These are phyloP conservation scores for Folsomia manolachei DNA, from an alignment of 2,888 invertebrate genomes.

Conservation along the genomic window DNA sequence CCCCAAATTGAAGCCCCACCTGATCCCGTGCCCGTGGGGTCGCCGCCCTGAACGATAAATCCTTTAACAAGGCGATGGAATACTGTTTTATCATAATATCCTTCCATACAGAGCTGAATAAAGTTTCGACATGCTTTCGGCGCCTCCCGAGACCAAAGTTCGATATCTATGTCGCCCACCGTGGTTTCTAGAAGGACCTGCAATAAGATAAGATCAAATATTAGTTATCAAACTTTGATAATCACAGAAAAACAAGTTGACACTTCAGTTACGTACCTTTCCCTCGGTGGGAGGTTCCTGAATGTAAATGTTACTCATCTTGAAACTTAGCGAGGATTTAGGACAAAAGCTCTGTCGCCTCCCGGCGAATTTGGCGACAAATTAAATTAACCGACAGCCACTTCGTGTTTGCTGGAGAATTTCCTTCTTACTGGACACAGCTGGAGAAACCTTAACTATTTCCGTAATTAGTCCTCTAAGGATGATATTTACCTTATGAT, in stretches of 20 bases:
- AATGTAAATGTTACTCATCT: conserved; percentile 96
- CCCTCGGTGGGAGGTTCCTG: conserved; percentile 94
- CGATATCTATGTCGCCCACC: conserved; percentile 95
- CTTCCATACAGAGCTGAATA: conserved; percentile 93
- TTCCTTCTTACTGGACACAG: no score
- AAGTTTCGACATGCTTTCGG: conserved; percentile 93
- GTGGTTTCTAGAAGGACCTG: conserved; percentile 88
- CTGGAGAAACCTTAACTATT: no score
- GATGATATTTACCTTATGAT: no score
- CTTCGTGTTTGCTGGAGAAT: no score
- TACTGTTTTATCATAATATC: conserved; percentile 85
- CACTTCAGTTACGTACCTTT: conserved; percentile 67
- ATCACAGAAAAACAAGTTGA: no score
- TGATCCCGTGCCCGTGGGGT: conserved; percentile 91
- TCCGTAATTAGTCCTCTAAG: no score
- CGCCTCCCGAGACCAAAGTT: conserved; percentile 92
- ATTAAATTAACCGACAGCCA: no score
- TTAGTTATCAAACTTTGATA: no score
- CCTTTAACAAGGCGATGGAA: conserved; percentile 92
- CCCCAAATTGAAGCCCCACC: conserved; percentile 97
- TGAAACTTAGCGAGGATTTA: conserved; percentile 2
- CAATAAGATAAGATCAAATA: conserved; percentile 52
- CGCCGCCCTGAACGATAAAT: conserved; percentile 96
- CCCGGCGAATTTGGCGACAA: no score
- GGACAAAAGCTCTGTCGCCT: no score